A percentile compares a stretch with the other conserved stretches of the same genome.
These are phyloP conservation scores for Oryctolagus cuniculus DNA, from an alignment of 2,113 vertebrate species.

Conservation along the genomic window mOryCun1.1 NC_091445.1:56680001-56680500, in stretches of 20 bases:
- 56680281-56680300: slow-evolving; percentile 70
- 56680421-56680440: neutral
- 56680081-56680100: neutral
- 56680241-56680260: slow-evolving; percentile 68
- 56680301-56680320: slow-evolving; percentile 54
- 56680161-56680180: slow-evolving; percentile 9
- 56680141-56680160: neutral
- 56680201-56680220: slow-evolving; percentile 27
- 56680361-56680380: slow-evolving; percentile 41
- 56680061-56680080: neutral
- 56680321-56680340: slow-evolving; percentile 71
- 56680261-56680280: slow-evolving; percentile 64
- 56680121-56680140: neutral
- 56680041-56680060: neutral
- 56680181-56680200: neutral
- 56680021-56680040: neutral
- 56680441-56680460: neutral
- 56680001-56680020: neutral
- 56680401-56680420: neutral
- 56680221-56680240: slow-evolving; percentile 62
- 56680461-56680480: neutral
- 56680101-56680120: neutral
- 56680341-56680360: slow-evolving; percentile 70
- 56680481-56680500: neutral
- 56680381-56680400: slow-evolving; percentile 49